phyloP scores from a whole-genome alignment of 2,888 invertebrate species.

The Autographa gamma region DNA sequence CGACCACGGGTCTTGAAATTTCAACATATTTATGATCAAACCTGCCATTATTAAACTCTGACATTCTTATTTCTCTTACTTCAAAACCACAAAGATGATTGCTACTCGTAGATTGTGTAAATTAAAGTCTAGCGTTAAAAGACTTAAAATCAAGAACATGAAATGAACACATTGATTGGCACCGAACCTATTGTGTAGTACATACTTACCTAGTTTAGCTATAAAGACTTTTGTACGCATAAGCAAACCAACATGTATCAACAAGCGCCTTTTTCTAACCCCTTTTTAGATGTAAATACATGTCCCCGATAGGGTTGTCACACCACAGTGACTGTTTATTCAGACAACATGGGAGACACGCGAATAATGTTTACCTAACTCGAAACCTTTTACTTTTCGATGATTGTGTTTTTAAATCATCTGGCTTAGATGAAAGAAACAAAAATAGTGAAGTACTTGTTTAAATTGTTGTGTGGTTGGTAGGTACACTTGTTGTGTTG shows the following conservation, averaged over 20 bases:
- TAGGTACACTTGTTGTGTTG: neutral
- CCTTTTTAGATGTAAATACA: slow-evolving; percentile 76
- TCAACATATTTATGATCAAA: too few species aligned
- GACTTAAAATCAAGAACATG: too few species aligned
- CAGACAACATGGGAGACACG: slow-evolving; percentile 62
- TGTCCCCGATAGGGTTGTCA: slow-evolving; percentile 65
- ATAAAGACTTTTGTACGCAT: neutral
- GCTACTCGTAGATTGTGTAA: too few species aligned
- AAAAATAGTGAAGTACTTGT: slow-evolving; percentile 39
- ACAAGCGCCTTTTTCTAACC: slow-evolving; percentile 65
- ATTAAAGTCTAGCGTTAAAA: too few species aligned
- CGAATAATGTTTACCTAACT: slow-evolving; percentile 58
- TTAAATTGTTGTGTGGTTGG: slow-evolving; percentile 27
- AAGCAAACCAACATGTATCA: slow-evolving; percentile 1
- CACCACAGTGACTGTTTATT: slow-evolving; percentile 57
- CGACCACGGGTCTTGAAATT: too few species aligned
- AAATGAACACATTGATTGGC: too few species aligned
- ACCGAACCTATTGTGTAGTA: too few species aligned
- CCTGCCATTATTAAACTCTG: too few species aligned
- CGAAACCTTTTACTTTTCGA: slow-evolving; percentile 69
- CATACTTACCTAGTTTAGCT: neutral
- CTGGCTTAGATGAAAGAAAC: slow-evolving; percentile 59
- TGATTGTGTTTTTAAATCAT: slow-evolving; percentile 77
- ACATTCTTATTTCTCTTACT: too few species aligned
- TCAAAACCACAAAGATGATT: too few species aligned